phyloP scores from a whole-genome alignment of 2,113 vertebrate genomes.

The Tricholaema leucomelas region DNA sequence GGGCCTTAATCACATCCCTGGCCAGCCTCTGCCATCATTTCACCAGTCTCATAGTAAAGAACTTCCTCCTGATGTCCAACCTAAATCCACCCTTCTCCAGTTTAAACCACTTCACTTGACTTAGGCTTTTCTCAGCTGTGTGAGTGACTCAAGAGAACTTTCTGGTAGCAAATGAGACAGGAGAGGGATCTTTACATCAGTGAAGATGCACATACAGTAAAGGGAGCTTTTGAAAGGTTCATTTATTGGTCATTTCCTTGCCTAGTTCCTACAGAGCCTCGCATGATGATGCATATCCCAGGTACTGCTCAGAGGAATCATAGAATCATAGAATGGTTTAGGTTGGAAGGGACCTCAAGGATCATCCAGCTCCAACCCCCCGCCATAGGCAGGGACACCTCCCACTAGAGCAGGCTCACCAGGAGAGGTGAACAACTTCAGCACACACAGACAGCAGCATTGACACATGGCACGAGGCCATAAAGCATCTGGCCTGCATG shows the following conservation, averaged over 20 bases:
- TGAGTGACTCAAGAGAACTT: background rate
- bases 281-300: accelerated
- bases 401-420: too few relatives aligned
- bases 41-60: too few relatives aligned
- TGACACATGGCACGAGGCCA: background rate
- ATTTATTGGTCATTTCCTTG: background rate
- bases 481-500: background rate
- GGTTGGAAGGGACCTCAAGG: too few relatives aligned
- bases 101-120: background rate
- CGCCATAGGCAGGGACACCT: too few relatives aligned
- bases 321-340: too few relatives aligned
- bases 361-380: too few relatives aligned
- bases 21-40: too few relatives aligned
- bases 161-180: background rate
- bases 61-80: too few relatives aligned
- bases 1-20: too few relatives aligned
- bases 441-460: accelerated
- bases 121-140: background rate
- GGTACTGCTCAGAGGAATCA: background rate
- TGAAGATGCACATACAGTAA: background rate
- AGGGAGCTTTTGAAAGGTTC: background rate
- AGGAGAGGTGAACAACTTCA: background rate
- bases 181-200: background rate
- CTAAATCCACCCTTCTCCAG: too few relatives aligned
- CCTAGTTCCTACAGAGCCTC: background rate